A percentile compares a stretch with the other conserved stretches of the same genome.
These are phyloP conservation scores for Dermochelys coriacea DNA, from an alignment of 2,797 vertebrate species.

Conservation along the genomic window DNA sequence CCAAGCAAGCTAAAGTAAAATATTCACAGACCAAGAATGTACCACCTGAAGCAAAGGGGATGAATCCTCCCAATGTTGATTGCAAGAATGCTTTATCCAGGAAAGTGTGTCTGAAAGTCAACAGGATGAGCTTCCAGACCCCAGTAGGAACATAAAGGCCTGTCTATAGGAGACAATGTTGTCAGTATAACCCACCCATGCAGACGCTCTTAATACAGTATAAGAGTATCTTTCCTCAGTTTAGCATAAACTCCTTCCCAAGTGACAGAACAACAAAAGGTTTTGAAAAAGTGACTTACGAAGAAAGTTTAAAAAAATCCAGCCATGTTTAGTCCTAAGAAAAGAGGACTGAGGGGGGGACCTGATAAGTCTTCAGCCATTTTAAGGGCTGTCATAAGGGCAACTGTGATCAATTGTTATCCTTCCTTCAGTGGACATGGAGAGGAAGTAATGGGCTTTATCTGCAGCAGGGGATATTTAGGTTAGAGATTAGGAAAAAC, in stretches of 20 bases:
- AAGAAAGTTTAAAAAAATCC: no score
- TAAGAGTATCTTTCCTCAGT: not conserved
- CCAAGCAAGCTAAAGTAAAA: not conserved
- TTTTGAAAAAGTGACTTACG: no score
- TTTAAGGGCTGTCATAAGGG: no score
- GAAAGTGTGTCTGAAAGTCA: not conserved
- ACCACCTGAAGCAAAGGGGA: not conserved
- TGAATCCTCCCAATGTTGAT: not conserved
- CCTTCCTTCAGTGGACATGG: no score
- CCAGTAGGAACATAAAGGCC: not conserved
- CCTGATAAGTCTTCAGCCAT: no score
- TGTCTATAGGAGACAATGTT: not conserved
- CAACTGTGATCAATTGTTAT: no score
- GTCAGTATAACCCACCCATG: not conserved
- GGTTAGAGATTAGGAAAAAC: no score
- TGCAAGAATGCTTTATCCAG: not conserved
- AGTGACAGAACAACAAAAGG: no score
- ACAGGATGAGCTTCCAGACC: not conserved
- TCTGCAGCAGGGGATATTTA: no score
- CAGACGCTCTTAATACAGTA: not conserved
- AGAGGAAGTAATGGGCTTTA: no score
- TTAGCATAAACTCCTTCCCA: not conserved
- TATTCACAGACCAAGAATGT: not conserved
- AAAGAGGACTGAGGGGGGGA: no score
- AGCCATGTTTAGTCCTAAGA: no score